A percentile compares a stretch with the other conserved stretches of the same genome.
Conservation (phyloP, 35 echinoderm and acorn worm species). For the Antedon bifida region DNA sequence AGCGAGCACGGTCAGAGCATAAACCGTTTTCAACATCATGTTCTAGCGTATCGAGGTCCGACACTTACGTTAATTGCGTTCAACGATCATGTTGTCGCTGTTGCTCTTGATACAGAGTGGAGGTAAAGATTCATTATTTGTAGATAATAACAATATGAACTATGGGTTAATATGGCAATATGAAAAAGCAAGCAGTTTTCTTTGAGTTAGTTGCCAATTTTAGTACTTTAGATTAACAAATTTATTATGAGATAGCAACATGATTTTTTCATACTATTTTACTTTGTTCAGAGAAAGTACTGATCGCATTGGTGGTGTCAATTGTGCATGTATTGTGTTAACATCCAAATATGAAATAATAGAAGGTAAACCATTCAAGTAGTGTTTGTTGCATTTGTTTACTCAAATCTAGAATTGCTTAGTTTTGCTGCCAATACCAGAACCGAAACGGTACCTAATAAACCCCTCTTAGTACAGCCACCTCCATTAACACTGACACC, state of each 20-base stretch:
- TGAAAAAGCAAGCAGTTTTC: background rate
- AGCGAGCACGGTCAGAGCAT: slow-evolving; percentile 58
- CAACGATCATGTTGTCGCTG: slow-evolving; percentile 47
- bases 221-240: no score
- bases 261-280: no score
- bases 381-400: background rate
- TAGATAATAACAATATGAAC: background rate
- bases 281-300: slow-evolving; percentile 59
- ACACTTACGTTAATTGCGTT: slow-evolving; percentile 54
- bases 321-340: slow-evolving; percentile 31
- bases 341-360: slow-evolving; percentile 39
- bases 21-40: slow-evolving; percentile 77
- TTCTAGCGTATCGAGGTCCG: slow-evolving; percentile 60
- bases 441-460: no score
- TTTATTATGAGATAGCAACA: no score
- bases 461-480: no score
- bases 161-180: background rate
- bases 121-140: slow-evolving; percentile 37
- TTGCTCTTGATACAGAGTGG: slow-evolving; percentile 79
- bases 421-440: no score
- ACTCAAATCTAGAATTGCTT: no score
- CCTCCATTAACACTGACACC: no score
- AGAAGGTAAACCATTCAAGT: slow-evolving; percentile 41
- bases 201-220: background rate
- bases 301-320: slow-evolving; percentile 51